Evolutionary conservation across 2,797 vertebrate species (phyloP), one percentile per base, ranked within the genome.

Genomic region (Arnoldichthys spilopterus): DNA sequence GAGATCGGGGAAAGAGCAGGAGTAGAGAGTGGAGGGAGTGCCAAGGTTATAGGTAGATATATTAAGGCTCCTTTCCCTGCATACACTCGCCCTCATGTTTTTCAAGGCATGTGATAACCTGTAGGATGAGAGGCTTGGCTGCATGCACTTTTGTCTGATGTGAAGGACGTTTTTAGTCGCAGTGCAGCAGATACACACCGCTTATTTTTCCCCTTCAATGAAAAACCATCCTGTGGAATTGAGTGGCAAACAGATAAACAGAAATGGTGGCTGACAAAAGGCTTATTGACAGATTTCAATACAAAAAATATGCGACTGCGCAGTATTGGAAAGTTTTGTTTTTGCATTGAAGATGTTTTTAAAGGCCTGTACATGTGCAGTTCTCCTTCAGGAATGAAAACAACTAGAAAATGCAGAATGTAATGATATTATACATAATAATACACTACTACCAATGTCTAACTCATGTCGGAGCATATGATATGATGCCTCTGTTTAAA

Each of bases 31-130:
- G 20, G 34, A 47, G 71, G 11, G 9, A 68, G 58, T 61, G 6
- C 4, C 47, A 12, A 0, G 30, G n/a, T 69, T 67, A 18, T n/a
- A 63, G 26, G 64, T 49, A 47, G 56, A 43, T 40, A 45, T 62
- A 20, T 15, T 37, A 22, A 30, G 7, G 11, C 53, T 54, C 62
- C 37, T 26, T 15, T 54, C n/a, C 40, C n/a, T 26, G 45, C n/a
- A 30, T 28, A 32, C 6, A 28, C 72, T n/a, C 28, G 1, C 26
- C 20, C 63, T 70, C 12, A 7, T 62, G 43, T 62, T 8, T 74
- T 78, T 63, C 26, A 61, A 37, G 12, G 28, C 51, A 66, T 71
- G 53, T 15, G 20, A 61, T 74, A 16, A 64, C 53, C 45, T 81
- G 61, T n/a, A n/a, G 3, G 26, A 47, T n/a, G 1, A 71, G 72